Evolutionary conservation across 2,888 invertebrate genomes (phyloP), one percentile per base, ranked within the genome.

Genomic region (Heliconius charithonia): DNA sequence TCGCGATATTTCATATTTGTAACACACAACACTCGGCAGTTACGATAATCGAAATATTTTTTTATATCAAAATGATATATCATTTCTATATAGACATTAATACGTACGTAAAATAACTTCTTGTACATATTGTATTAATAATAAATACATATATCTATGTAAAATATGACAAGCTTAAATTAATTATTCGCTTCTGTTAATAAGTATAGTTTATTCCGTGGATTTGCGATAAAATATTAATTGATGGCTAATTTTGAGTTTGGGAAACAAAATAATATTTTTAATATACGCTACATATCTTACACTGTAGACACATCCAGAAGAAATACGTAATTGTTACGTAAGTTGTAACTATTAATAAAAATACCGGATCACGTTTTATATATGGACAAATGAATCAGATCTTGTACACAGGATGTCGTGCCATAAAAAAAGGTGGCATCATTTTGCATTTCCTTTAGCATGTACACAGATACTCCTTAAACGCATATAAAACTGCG

Each of bases 401-500:
- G 72, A 72, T 72, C 59, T 59, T 25, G 71, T 71, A 71, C 51
- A 56, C 59, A 72, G 72, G 59, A 59, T 72, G 72, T 72, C 56
- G 32, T 59, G 45, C 74, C 66, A 75, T 75, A 66, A 67, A 75
- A n/a, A 74, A 63, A 41, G 16, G 4, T 66, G 29, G 41, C 32
- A 66, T 51, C 66, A 75, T 66, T 75, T 75, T 75, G 66, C 85
- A 86, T 83, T 83, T 85, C 82, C 71, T 70, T 62, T 82, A 80
- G 72, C 81, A 80, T 84, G 83, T 22, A 63, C 74, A 59, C n/a
- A 22, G n/a, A 59, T 19, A 51, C 51, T 74, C 66, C 73, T 65
- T 70, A 74, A 65, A 79, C 74, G 74, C 71, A 78, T 81, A 78
- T 78, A 77, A 77, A 75, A 80, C 13, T 74, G 45, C 78, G 78